Evolutionary conservation across 2,797 vertebrate species (phyloP), one percentile per base, ranked within the genome.

Genomic region (Hoplostethus atlanticus): DNA sequence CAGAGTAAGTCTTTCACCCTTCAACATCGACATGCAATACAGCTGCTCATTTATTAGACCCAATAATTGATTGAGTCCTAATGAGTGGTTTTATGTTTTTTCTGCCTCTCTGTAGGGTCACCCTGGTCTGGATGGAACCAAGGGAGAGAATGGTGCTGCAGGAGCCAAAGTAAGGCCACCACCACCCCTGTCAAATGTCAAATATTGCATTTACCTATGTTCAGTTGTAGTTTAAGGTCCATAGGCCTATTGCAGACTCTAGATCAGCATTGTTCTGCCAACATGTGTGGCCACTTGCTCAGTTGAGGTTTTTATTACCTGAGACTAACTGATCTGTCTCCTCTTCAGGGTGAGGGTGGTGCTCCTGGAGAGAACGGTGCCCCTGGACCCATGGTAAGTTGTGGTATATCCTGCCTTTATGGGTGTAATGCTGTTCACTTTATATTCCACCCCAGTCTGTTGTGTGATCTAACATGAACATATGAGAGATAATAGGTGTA

Each of bases 381-480:
- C 73, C 89, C 96, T 1, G 97, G 98, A 66, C 94, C 96, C 13
- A 97, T 99, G 98, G 98, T 99, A 89, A 96, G 96, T 93, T 15
- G 2, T 46, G 31, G 3, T 53, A 28, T 28, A 28, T 28, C 28
- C 15, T 11, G 5, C 40, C 40, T 13, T n/a, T 7, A 54, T 11
- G 7, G 15, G 6, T 44, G 28, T 25, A 2, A 46, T 21, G 9
- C n/a, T 13, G 13, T 25, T 53, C 12, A 16, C 12, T 11, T 34
- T 42, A 21, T 15, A 5, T 8, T 28, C 5, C 6, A 38, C 2
- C 15, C 0, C 0, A 7, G 17, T 46, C 50, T 42, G 15, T 57
- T 57, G 34, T n/a, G 15, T 57, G 55, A 36, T 30, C 12, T 38
- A 38, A 30, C 15, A 6, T 34, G 25, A 31, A 13, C 10, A 31